Conservation (phyloP, 2,888 invertebrate genomes). For the Parelbella ahira region DNA sequence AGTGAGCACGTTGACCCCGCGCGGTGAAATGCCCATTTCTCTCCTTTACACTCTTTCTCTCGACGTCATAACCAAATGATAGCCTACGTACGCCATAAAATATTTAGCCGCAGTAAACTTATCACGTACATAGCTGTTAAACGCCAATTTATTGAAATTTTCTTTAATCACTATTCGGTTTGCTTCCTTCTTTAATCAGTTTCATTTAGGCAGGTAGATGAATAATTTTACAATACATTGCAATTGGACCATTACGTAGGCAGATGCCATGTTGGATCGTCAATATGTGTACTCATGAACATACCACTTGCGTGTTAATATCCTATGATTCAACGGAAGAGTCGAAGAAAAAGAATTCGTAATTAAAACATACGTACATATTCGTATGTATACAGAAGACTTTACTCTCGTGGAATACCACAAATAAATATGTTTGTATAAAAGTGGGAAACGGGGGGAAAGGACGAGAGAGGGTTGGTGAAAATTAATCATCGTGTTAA, state of each 20-base stretch:
- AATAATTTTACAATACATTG: too few relatives aligned
- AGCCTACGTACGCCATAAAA: background rate
- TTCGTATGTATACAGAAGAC: too few relatives aligned
- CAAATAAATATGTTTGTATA: too few relatives aligned
- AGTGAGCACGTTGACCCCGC: slow-evolving; percentile 74
- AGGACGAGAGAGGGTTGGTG: too few relatives aligned
- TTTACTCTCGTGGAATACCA: too few relatives aligned
- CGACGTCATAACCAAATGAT: slow-evolving; percentile 39
- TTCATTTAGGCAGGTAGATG: too few relatives aligned
- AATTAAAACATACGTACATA: too few relatives aligned
- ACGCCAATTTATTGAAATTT: too few relatives aligned
- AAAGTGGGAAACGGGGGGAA: slow-evolving; percentile 37
- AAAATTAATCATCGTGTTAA: slow-evolving; percentile 41
- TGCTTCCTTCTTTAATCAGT: too few relatives aligned
- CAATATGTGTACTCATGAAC: slow-evolving; percentile 54
- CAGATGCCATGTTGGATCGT: slow-evolving; percentile 44
- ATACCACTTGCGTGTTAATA: slow-evolving; percentile 65
- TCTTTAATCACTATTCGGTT: too few relatives aligned
- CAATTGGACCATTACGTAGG: background rate
- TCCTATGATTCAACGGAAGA: slow-evolving; percentile 72
- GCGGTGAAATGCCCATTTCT: slow-evolving; percentile 78
- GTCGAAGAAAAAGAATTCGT: too few relatives aligned
- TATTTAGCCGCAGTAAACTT: background rate
- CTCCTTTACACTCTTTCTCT: slow-evolving; percentile 78
- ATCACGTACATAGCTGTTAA: too few relatives aligned